Percentiles rank a stretch among this genome's conserved stretches.
These are phyloP conservation scores for Elgaria multicarinata DNA, from an alignment of 2,113 vertebrate genomes.

Conservation along the genomic window DNA sequence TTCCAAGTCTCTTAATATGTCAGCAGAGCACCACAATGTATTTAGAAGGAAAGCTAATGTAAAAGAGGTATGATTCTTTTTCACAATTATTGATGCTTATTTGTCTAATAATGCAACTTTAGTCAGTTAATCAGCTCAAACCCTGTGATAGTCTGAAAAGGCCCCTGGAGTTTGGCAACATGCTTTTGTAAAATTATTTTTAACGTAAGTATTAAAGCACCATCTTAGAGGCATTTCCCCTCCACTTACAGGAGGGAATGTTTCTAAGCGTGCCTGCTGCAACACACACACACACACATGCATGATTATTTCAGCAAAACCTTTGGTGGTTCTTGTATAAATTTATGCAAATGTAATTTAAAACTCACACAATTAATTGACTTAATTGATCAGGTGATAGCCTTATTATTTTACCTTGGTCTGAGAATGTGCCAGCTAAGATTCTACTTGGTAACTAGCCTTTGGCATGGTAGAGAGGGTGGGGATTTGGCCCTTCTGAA, in stretches of 20 bases:
- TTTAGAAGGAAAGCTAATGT: constrained; percentile 81
- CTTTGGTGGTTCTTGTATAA: not conserved
- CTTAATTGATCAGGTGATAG: not conserved
- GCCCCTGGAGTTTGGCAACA: not conserved
- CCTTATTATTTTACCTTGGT: not conserved
- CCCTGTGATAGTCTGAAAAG: not conserved
- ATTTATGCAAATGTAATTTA: not conserved
- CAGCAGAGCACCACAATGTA: constrained; percentile 74
- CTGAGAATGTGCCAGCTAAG: not conserved
- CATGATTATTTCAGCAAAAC: not conserved
- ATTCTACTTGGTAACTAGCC: not conserved
- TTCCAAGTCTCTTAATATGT: constrained; percentile 66
- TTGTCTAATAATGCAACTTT: not conserved
- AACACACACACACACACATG: no score
- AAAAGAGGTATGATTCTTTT: constrained; percentile 81
- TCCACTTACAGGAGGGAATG: not conserved
- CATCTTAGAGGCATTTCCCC: not conserved
- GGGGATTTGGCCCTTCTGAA: not conserved
- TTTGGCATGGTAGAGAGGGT: not conserved
- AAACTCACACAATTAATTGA: not conserved
- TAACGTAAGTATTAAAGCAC: not conserved
- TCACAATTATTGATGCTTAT: not conserved
- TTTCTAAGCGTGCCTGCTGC: not conserved
- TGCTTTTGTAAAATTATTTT: not conserved
- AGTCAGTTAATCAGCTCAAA: not conserved